Evolutionary conservation across 2,113 vertebrate genomes (phyloP).

Genomic region (Silurus glanis): DNA sequence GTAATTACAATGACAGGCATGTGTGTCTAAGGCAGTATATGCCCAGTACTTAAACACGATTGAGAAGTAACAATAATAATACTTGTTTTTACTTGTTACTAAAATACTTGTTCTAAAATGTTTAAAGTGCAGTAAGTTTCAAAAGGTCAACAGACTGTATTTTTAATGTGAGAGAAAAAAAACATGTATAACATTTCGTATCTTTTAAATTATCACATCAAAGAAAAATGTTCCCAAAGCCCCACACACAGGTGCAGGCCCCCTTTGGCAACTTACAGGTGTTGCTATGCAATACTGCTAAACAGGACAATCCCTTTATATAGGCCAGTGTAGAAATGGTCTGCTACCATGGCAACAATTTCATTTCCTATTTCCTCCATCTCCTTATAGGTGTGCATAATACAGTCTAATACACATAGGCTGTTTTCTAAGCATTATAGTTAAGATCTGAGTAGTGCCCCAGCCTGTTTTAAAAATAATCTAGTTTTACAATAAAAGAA

Average conservation of each 20-base stretch:
- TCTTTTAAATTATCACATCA: not conserved
- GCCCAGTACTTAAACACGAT: not conserved
- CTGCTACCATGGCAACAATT: slow-evolving; percentile 46
- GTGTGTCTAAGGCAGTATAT: not conserved
- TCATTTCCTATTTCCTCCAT: slow-evolving; percentile 35
- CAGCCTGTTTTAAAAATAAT: not conserved
- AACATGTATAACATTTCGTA: not conserved
- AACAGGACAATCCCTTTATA: slow-evolving; percentile 31
- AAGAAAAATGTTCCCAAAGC: not conserved
- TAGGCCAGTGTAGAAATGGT: slow-evolving; percentile 24
- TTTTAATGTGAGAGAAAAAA: not conserved
- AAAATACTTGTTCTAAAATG: not conserved
- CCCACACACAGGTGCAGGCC: not conserved
- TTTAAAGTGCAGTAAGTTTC: not conserved
- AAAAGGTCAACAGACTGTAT: not conserved
- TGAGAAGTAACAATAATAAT: not conserved
- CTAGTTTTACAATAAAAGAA: not conserved
- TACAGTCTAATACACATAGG: not conserved
- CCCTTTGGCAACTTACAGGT: slow-evolving; percentile 36
- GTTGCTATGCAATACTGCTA: slow-evolving; percentile 50
- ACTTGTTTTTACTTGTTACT: too few species aligned
- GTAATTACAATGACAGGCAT: not conserved
- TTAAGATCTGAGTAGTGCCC: not conserved
- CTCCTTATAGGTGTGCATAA: slow-evolving; percentile 20
- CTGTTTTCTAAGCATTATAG: not conserved